phyloP scores from a whole-genome alignment of 2,888 invertebrate species.

The Exocentrus adspersus region DNA sequence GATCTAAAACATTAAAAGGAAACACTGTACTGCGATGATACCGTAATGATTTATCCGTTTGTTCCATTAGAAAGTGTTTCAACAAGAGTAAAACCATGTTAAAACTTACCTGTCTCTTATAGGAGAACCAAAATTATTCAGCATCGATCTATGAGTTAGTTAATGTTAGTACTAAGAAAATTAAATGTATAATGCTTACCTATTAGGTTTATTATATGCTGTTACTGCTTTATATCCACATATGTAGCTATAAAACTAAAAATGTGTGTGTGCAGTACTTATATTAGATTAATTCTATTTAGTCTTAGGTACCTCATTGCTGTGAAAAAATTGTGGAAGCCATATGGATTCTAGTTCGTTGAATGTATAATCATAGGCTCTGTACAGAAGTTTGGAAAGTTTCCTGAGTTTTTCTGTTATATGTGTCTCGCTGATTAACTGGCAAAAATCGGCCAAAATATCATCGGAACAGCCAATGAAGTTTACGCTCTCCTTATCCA shows the following conservation, averaged over 20 bases:
- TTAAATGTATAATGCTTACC: conserved; percentile 61
- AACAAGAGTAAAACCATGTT: not conserved
- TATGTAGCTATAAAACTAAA: conserved; percentile 77
- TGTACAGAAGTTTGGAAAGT: conserved; percentile 79
- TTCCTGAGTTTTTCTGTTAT: conserved; percentile 74
- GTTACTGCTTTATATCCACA: conserved; percentile 73
- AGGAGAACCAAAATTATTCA: conserved; percentile 52
- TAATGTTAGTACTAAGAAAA: conserved; percentile 33
- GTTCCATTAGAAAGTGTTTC: not conserved
- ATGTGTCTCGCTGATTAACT: conserved; percentile 68
- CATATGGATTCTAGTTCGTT: conserved; percentile 77
- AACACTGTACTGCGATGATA: not conserved
- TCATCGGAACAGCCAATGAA: conserved; percentile 69
- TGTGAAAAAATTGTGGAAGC: conserved; percentile 83
- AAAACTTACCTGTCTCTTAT: conserved; percentile 52
- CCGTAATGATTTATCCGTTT: too few relatives aligned
- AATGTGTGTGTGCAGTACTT: too few relatives aligned
- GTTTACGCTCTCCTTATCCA: conserved; percentile 70
- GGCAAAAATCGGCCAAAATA: conserved; percentile 68
- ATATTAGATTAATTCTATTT: too few relatives aligned
- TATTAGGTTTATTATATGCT: conserved; percentile 69
- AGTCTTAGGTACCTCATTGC: conserved; percentile 74
- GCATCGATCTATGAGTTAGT: conserved; percentile 42
- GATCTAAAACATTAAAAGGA: conserved; percentile 22
- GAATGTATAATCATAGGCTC: conserved; percentile 83